These are phyloP conservation scores for Andrena praecox DNA, from an alignment of 2,888 invertebrate species.

Conservation along the genomic window DNA sequence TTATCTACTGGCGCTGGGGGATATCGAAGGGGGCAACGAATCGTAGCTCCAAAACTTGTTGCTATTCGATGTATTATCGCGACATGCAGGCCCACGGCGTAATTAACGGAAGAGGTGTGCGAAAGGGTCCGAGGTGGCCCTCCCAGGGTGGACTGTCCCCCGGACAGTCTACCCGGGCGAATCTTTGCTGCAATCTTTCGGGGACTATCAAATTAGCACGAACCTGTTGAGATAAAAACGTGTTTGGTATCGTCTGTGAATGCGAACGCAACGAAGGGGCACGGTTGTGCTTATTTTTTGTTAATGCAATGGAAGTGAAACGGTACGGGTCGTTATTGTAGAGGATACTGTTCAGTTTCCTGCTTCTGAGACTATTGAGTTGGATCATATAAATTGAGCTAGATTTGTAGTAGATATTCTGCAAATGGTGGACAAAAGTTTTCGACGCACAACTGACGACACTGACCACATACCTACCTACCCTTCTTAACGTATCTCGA, in stretches of 20 bases:
- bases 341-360: neutral
- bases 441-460: neutral
- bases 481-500: constrained; percentile 25
- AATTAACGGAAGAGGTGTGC: constrained; percentile 68
- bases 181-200: constrained; percentile 36
- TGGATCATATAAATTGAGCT: no score
- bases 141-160: constrained; percentile 33
- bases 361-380: no score
- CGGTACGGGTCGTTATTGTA: neutral
- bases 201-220: constrained; percentile 52
- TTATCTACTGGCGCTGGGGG: constrained; percentile 36
- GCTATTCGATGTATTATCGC: constrained; percentile 66
- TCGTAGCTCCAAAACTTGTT: constrained; percentile 55
- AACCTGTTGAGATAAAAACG: constrained; percentile 43
- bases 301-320: neutral
- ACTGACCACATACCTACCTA: no score
- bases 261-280: constrained; percentile 8
- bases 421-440: constrained; percentile 18
- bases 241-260: constrained; percentile 44
- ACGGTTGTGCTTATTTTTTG: neutral
- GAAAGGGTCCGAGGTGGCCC: constrained; percentile 46
- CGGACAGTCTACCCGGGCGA: neutral
- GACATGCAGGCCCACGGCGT: constrained; percentile 31
- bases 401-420: constrained; percentile 10
- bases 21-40: constrained; percentile 38